Evolutionary conservation across 1,140 invertebrate species (phyloP), one percentile per base, ranked within the genome.

Genomic region (Varroa destructor): DNA sequence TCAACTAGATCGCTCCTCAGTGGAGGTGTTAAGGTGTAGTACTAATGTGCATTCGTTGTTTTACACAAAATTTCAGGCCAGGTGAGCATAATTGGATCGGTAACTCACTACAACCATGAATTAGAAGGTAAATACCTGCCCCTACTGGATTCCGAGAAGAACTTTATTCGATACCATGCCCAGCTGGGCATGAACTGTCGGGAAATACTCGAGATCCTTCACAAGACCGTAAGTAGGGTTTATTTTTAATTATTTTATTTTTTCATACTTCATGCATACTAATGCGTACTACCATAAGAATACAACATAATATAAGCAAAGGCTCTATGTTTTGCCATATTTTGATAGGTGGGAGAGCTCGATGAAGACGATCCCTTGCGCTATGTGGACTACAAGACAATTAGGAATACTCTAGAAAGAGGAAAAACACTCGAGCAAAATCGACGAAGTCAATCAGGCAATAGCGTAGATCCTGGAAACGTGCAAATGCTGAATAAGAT

Each of bases 31-130:
- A 25, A 25, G 25, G 25, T 25, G 25, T 25, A 25, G 25, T 25
- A 25, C 25, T 25, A 25, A 25, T 25, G 25, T 51, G 3, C 46
- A 51, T 51, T 51, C 46, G 46, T 8, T 51, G 8, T 51, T 8
- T 51, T 25, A 25, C 25, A 25, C 46, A 8, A 51, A 5, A 51
- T 51, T 51, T 3, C 10, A 67, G 61, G 61, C 10, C 61, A 67
- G 46, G 61, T 67, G 12, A 67, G 61, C 36, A 67, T 67, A 1
- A 67, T 67, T 4, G 61, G 61, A 40, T 67, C 61, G 2, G 46
- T 67, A 67, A 67, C 61, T n/a, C 61, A 67, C 46, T 67, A 67
- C 37, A 67, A 67, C 40, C 61, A 67, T 37, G 61, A 67, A 40
- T 14, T 67, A 46, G 61, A 67, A 8, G 61, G 61, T 14, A 67